Percentiles rank a stretch among this genome's conserved stretches.
Evolutionary conservation across 2,888 invertebrate genomes (phyloP).

Genomic region (Mechanitis mazaeus): DNA sequence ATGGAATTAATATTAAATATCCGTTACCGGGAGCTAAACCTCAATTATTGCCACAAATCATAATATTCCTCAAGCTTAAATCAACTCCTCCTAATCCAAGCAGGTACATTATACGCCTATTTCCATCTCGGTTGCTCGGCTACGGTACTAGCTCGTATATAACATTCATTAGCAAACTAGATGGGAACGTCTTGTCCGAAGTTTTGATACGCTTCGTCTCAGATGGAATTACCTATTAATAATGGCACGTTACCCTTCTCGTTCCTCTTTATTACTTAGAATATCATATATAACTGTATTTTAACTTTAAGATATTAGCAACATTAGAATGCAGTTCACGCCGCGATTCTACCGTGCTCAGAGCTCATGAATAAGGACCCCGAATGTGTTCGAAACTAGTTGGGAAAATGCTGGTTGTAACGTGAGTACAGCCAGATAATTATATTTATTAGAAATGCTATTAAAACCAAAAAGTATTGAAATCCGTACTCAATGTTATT

Average conservation of each 20-base stretch:
- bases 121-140: conserved; percentile 19
- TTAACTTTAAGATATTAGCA: too few species aligned
- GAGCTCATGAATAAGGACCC: too few species aligned
- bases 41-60: neutral
- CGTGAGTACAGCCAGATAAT: too few species aligned
- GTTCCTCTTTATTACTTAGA: too few species aligned
- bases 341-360: too few species aligned
- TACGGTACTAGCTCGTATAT: conserved; percentile 37
- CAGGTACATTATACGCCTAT: conserved; percentile 15
- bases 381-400: too few species aligned
- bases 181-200: conserved; percentile 37
- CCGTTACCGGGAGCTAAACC: too few species aligned
- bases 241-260: neutral
- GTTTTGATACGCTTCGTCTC: conserved; percentile 28
- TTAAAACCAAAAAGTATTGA: conserved; percentile 41
- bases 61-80: conserved; percentile 10
- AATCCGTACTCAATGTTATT: conserved; percentile 46
- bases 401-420: too few species aligned
- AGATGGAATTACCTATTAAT: conserved; percentile 34
- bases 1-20: too few species aligned
- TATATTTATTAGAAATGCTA: too few species aligned
- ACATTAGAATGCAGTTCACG: too few species aligned
- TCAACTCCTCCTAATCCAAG: conserved; percentile 24
- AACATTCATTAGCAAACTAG: conserved; percentile 47
- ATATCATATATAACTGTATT: too few species aligned